Evolutionary conservation across 2,113 vertebrate species (phyloP), one percentile per base, ranked within the genome.

Genomic region (Serinus canaria): DNA sequence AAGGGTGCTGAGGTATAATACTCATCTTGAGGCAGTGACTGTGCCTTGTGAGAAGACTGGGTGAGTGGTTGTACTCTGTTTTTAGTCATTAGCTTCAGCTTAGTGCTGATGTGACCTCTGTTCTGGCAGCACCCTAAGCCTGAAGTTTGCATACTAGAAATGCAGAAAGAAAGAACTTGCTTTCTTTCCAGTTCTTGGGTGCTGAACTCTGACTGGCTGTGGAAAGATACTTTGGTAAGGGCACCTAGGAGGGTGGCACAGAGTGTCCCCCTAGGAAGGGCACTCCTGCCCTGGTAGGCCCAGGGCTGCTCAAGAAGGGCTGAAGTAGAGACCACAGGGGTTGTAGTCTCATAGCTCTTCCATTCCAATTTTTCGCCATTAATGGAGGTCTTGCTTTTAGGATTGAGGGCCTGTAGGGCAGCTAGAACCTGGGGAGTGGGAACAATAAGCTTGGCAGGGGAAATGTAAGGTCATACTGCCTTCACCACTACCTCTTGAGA

Each of bases 11-110:
- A 43, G 21, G 7, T 49, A 17, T 35, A 56, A 53, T 7, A 28
- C 4, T 62, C 18, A 18, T 24, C 18, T 1, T 7, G 31, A 66
- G 44, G 23, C 31, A 87, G 55, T 66, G 62, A 46, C 46, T 37
- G 3, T 5, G 7, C 41, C 11, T n/a, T 31, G 13, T 37, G 49
- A 77, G 55, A 77, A 62, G 41, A 9, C 44, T 35, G 53, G 13
- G 9, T 53, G 58, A 68, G 27, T 46, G 67, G 31, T 4, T 62
- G 50, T 28, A 23, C 37, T 85, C 7, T 30, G 3, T 55, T 63
- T 55, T 37, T 52, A 18, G n/a, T 56, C 1, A 0, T 44, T 46
- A 21, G 0, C 3, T 73, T 83, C 43, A 62, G 9, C 15, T 10
- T 41, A 19, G 41, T 60, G 49, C 23, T 5, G 6, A 28, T 1